A percentile compares a stretch with the other conserved stretches of the same genome.
phyloP scores from a whole-genome alignment of 2,888 invertebrate species.

The Noctua comes region DNA sequence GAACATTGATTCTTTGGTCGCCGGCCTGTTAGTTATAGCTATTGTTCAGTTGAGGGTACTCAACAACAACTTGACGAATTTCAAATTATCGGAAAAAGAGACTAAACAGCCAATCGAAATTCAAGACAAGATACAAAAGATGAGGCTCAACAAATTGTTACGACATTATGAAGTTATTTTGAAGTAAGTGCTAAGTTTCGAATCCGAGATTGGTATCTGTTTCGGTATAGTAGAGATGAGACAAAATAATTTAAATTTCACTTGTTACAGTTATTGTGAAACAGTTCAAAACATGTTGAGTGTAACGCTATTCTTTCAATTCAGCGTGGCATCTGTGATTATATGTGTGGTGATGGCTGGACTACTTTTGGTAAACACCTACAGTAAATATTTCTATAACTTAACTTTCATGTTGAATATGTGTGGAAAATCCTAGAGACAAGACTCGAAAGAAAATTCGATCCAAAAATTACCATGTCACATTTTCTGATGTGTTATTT shows the following conservation, averaged over 20 bases:
- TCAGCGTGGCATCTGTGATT: constrained; percentile 76
- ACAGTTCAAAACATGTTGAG: constrained; percentile 75
- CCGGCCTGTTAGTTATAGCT: constrained; percentile 77
- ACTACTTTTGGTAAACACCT: constrained; percentile 74
- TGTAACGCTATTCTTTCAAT: constrained; percentile 78
- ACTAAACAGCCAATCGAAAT: constrained; percentile 33
- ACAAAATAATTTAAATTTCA: constrained; percentile 6
- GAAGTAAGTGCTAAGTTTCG: constrained; percentile 69
- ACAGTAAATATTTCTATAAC: neutral
- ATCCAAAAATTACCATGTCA: neutral
- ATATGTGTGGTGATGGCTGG: constrained; percentile 80
- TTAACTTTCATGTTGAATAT: too few relatives aligned
- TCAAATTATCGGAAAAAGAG: constrained; percentile 67
- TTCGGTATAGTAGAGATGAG: neutral
- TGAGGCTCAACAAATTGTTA: constrained; percentile 69
- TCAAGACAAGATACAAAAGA: constrained; percentile 57
- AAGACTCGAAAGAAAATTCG: neutral
- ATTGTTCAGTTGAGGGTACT: constrained; percentile 77
- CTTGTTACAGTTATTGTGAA: constrained; percentile 76
- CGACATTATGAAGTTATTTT: constrained; percentile 77
- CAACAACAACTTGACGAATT: constrained; percentile 72
- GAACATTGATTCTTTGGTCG: constrained; percentile 78
- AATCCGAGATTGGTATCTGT: neutral
- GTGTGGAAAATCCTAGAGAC: too few relatives aligned
- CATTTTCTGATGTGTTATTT: neutral